A percentile compares a stretch with the other conserved stretches of the same genome.
phyloP scores from a whole-genome alignment of 2,113 vertebrate species.

The Perccottus glenii region DNA sequence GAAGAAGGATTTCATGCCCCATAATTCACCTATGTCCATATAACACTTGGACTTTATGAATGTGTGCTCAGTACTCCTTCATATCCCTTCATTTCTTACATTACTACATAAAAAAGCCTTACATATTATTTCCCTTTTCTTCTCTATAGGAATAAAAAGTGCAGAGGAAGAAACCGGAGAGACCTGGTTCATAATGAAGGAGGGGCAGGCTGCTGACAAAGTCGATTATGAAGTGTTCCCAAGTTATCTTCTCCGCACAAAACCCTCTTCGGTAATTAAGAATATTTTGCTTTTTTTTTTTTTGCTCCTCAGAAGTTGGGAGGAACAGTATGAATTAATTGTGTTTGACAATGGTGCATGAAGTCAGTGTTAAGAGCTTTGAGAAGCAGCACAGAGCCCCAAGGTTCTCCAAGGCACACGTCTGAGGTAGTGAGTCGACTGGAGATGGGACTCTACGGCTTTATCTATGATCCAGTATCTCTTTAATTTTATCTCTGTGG shows the following conservation, averaged over 20 bases:
- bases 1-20: conserved; percentile 37
- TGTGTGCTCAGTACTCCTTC: conserved; percentile 48
- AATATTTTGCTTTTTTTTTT: conserved; percentile 58
- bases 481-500: conserved; percentile 7
- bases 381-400: conserved; percentile 11
- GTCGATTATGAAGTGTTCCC: conserved; percentile 66
- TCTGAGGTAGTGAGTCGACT: conserved; percentile 11
- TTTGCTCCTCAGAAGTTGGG: conserved; percentile 53
- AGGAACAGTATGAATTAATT: conserved; percentile 64
- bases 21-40: conserved; percentile 51
- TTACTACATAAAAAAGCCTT: conserved; percentile 27
- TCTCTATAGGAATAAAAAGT: not conserved
- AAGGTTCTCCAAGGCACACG: conserved; percentile 27
- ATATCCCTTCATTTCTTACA: conserved; percentile 13
- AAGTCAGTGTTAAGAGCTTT: conserved; percentile 35
- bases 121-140: conserved; percentile 33
- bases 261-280: conserved; percentile 72
- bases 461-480: conserved; percentile 49
- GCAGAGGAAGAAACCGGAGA: conserved; percentile 27
- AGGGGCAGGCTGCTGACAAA: conserved; percentile 56
- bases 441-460: conserved; percentile 26
- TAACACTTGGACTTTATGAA: conserved; percentile 11
- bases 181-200: conserved; percentile 24
- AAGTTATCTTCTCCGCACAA: conserved; percentile 68
- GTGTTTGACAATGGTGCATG: conserved; percentile 62